Conservation (phyloP, 1,140 invertebrate genomes). For the Zelostemma sp. region DNA sequence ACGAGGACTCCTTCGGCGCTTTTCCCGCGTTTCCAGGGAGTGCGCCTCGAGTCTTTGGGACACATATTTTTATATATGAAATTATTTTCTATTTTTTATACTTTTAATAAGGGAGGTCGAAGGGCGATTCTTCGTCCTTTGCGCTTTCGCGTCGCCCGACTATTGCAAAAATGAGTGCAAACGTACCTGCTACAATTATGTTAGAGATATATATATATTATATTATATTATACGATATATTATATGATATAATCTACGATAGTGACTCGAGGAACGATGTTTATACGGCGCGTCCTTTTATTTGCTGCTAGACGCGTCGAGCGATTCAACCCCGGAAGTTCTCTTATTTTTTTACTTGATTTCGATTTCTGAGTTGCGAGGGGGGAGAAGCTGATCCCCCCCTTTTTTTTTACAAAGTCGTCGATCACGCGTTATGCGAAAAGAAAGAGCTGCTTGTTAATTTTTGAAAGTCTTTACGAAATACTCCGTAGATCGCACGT, state of each 20-base stretch:
- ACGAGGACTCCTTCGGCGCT: no score
- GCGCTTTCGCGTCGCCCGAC: conserved; percentile 11
- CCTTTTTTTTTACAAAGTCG: conserved; percentile 61
- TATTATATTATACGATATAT: conserved; percentile 39
- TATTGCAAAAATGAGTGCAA: conserved; percentile 32
- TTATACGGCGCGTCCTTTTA: no score
- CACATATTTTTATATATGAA: conserved; percentile 38
- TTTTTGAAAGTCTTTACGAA: conserved; percentile 3
- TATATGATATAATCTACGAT: conserved; percentile 38
- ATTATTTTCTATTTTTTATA: conserved; percentile 44
- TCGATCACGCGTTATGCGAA: neutral
- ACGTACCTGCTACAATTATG: conserved; percentile 47
- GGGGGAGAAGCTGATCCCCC: no score
- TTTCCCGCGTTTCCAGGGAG: neutral
- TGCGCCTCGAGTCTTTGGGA: neutral
- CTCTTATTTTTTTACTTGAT: conserved; percentile 61
- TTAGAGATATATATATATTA: conserved; percentile 44
- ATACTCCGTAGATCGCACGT: neutral
- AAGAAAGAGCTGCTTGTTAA: neutral
- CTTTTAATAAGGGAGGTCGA: conserved; percentile 8
- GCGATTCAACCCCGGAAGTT: conserved; percentile 23
- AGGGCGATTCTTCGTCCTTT: conserved; percentile 13
- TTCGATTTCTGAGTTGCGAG: no score
- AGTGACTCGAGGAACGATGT: conserved; percentile 29
- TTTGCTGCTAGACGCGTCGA: conserved; percentile 5